A percentile compares a stretch with the other conserved stretches of the same genome.
These are phyloP conservation scores for Megaleporinus macrocephalus DNA, from an alignment of 2,113 vertebrate species.

Conservation along the genomic window DNA sequence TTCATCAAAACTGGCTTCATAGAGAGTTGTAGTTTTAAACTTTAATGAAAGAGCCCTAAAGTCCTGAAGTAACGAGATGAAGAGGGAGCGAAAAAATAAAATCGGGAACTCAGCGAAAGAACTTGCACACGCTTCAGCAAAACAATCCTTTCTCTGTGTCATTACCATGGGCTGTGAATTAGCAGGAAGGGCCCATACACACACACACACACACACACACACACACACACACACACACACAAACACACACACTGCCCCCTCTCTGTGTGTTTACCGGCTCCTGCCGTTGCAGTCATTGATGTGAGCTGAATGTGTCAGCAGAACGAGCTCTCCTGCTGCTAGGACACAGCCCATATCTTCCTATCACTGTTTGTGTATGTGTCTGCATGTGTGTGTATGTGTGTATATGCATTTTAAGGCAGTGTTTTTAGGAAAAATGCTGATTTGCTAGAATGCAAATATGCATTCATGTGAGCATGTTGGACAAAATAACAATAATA, in stretches of 20 bases:
- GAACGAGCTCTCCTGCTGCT: conserved; percentile 39
- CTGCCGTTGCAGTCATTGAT: conserved; percentile 50
- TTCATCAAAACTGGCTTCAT: conserved; percentile 65
- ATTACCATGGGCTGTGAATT: conserved; percentile 66
- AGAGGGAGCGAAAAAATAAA: conserved; percentile 63
- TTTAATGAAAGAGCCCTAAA: conserved; percentile 75
- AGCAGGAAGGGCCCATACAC: conserved; percentile 5
- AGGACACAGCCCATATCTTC: conserved; percentile 24
- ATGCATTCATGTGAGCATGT: conserved; percentile 16
- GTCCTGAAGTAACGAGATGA: conserved; percentile 77
- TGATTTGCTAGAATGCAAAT: conserved; percentile 3
- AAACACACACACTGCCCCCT: conserved; percentile 6
- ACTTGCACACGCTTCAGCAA: conserved; percentile 39
- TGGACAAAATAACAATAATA: not conserved
- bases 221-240: conserved; percentile 9
- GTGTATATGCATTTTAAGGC: conserved; percentile 11
- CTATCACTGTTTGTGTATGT: conserved; percentile 33
- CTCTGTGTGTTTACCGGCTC: conserved; percentile 39
- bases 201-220: conserved; percentile 6
- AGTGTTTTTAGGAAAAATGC: conserved; percentile 15
- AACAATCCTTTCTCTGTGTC: conserved; percentile 58
- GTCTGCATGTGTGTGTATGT: conserved; percentile 28
- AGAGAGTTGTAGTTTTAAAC: conserved; percentile 74
- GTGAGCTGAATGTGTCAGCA: conserved; percentile 53
- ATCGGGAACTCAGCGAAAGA: conserved; percentile 60